These are phyloP conservation scores for Diplosoma virens DNA, from an alignment of 23 tunicate genomes.

Conservation along the genomic window DNA sequence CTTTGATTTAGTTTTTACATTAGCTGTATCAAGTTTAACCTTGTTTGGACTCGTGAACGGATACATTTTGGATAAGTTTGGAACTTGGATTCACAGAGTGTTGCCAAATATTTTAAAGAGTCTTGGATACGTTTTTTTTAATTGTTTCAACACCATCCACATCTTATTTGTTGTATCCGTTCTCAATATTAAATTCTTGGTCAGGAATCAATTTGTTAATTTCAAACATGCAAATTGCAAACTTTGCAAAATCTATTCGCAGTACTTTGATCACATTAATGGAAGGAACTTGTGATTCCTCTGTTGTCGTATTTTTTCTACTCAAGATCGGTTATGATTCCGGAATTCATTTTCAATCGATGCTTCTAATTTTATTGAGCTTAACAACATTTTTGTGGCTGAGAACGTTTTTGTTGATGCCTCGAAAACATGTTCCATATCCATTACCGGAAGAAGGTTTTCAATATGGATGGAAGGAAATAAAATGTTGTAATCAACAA, in stretches of 20 bases:
- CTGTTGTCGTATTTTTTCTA: constrained; percentile 18
- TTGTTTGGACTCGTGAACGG: constrained; percentile 4
- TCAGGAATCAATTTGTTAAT: constrained; percentile 22
- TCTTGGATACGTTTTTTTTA: constrained; percentile 19
- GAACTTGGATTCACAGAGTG: constrained; percentile 33
- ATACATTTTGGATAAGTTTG: constrained; percentile 22
- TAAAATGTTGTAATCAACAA: neutral
- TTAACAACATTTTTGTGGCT: constrained; percentile 20
- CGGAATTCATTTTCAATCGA: neutral
- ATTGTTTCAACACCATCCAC: constrained; percentile 35
- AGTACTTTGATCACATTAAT: constrained; percentile 12
- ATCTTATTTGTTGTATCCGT: constrained; percentile 37
- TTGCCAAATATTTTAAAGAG: constrained; percentile 4
- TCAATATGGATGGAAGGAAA: constrained; percentile 22
- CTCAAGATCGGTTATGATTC: constrained; percentile 11
- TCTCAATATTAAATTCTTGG: constrained; percentile 12
- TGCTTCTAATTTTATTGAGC: neutral
- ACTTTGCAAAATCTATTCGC: constrained; percentile 11
- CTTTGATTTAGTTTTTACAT: constrained; percentile 26
- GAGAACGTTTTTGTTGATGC: constrained; percentile 33
- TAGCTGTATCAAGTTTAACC: neutral
- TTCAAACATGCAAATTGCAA: constrained; percentile 46
- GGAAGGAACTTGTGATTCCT: constrained; percentile 28
- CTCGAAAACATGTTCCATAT: neutral
- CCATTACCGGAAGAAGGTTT: neutral